Percentiles rank a stretch among this genome's conserved stretches.
Evolutionary conservation across 2,797 vertebrate genomes (phyloP).

Genomic region (Sebastes cheni): DNA sequence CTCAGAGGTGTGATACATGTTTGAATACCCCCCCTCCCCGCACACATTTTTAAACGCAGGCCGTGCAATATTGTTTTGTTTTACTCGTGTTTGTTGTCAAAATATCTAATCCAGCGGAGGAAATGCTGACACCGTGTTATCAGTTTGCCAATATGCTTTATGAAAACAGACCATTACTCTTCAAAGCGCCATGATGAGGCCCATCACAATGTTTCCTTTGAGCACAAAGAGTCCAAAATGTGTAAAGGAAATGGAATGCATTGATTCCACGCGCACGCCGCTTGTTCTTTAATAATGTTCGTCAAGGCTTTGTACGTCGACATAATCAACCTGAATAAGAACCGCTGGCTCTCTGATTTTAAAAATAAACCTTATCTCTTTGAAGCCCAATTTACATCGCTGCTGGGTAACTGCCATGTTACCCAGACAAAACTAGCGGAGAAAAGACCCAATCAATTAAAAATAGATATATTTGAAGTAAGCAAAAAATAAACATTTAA

Average conservation of each 20-base stretch:
- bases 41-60: background rate
- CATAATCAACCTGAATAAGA: slow-evolving; percentile 64
- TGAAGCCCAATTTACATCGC: slow-evolving; percentile 72
- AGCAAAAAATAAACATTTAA: slow-evolving; percentile 58
- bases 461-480: slow-evolving; percentile 74
- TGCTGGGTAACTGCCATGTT: slow-evolving; percentile 65
- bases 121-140: slow-evolving; percentile 32
- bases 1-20: slow-evolving; percentile 10
- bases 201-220: slow-evolving; percentile 47
- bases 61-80: background rate
- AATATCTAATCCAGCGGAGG: slow-evolving; percentile 18
- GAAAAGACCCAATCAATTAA: slow-evolving; percentile 76
- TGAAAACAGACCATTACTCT: slow-evolving; percentile 42
- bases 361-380: slow-evolving; percentile 74
- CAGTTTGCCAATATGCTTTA: slow-evolving; percentile 28
- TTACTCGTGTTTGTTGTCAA: slow-evolving; percentile 33
- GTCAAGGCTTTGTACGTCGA: slow-evolving; percentile 52
- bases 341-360: slow-evolving; percentile 51
- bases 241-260: slow-evolving; percentile 62
- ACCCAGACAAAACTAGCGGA: slow-evolving; percentile 59
- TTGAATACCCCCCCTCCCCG: background rate
- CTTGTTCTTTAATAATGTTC: slow-evolving; percentile 63
- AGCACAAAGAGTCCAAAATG: slow-evolving; percentile 56
- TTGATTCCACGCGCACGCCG: slow-evolving; percentile 43
- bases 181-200: slow-evolving; percentile 59